Evolutionary conservation across 2,797 vertebrate species (phyloP).

Genomic region (Scleropages formosus): DNA sequence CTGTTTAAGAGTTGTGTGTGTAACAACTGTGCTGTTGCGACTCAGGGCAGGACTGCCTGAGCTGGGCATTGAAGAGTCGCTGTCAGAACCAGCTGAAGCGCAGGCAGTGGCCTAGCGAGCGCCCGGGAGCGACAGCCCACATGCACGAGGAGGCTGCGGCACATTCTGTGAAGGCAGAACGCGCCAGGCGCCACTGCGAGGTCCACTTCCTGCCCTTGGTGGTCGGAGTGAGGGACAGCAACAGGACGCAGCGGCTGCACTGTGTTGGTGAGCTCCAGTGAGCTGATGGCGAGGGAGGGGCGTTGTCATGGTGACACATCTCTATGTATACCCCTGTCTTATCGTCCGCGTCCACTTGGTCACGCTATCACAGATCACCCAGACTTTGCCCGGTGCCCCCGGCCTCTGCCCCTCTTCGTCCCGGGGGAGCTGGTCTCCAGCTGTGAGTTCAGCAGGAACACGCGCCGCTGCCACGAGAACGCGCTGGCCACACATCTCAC

Average conservation of each 20-base stretch:
- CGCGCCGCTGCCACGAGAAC: constrained; percentile 75
- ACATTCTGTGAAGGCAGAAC: constrained; percentile 45
- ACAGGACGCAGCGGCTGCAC: constrained; percentile 66
- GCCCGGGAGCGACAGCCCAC: constrained; percentile 49
- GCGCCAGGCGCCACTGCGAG: constrained; percentile 63
- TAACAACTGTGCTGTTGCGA: constrained; percentile 23
- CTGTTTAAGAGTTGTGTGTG: neutral
- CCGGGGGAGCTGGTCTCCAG: constrained; percentile 63
- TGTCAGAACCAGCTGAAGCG: constrained; percentile 78
- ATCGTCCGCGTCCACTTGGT: too few species aligned
- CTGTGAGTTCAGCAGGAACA: constrained; percentile 79
- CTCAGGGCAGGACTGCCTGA: constrained; percentile 74
- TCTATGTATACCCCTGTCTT: neutral
- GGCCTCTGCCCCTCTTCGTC: constrained; percentile 53
- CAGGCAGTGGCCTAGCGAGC: constrained; percentile 55
- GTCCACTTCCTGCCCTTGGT: constrained; percentile 77
- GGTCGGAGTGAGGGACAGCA: constrained; percentile 63
- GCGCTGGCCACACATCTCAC: constrained; percentile 68
- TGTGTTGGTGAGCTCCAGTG: constrained; percentile 67
- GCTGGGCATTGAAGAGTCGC: constrained; percentile 68
- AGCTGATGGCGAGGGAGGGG: neutral
- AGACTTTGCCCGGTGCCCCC: constrained; percentile 70
- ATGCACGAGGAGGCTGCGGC: constrained; percentile 30
- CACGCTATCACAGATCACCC: constrained; percentile 57
- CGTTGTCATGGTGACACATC: too few species aligned